A percentile compares a stretch with the other conserved stretches of the same genome.
Conservation (phyloP, 2,888 invertebrate genomes). For the Conus canariensis region DNA sequence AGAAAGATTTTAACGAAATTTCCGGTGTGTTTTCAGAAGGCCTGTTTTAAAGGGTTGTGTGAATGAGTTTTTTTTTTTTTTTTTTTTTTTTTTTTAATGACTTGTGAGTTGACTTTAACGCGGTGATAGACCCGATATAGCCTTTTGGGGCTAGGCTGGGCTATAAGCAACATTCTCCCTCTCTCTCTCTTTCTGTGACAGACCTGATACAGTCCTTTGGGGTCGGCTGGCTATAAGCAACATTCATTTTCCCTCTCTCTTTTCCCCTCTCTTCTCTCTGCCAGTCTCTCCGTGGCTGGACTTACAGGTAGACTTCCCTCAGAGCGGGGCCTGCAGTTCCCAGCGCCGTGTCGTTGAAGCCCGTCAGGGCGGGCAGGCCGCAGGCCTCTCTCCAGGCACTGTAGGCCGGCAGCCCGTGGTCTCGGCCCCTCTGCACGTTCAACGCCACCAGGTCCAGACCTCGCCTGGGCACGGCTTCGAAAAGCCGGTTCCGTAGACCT, state of each 20-base stretch:
- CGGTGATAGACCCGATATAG: too few species aligned
- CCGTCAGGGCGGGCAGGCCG: conserved; percentile 12
- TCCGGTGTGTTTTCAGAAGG: too few species aligned
- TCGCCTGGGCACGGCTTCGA: neutral
- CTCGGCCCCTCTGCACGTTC: conserved; percentile 41
- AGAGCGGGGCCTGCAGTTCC: conserved; percentile 13
- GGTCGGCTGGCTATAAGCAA: too few species aligned
- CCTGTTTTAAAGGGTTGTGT: too few species aligned
- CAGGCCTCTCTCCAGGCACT: conserved; percentile 36
- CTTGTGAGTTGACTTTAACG: too few species aligned
- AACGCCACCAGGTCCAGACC: conserved; percentile 41
- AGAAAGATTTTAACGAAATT: too few species aligned
- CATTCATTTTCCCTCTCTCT: too few species aligned
- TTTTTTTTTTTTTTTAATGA: too few species aligned
- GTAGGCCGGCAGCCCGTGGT: conserved; percentile 44
- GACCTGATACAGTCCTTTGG: too few species aligned
- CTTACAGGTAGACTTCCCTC: conserved; percentile 33
- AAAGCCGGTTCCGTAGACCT: conserved; percentile 26
- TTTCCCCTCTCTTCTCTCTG: neutral
- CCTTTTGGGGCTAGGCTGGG: too few species aligned
- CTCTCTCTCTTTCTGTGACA: neutral
- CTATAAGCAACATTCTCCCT: neutral
- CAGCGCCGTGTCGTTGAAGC: conserved; percentile 31
- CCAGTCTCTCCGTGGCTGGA: neutral
- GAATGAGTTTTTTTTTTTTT: too few species aligned